Percentiles rank a stretch among this genome's conserved stretches.
Conservation (phyloP, 2,888 invertebrate species). For the Conops quadrifasciatus region DNA sequence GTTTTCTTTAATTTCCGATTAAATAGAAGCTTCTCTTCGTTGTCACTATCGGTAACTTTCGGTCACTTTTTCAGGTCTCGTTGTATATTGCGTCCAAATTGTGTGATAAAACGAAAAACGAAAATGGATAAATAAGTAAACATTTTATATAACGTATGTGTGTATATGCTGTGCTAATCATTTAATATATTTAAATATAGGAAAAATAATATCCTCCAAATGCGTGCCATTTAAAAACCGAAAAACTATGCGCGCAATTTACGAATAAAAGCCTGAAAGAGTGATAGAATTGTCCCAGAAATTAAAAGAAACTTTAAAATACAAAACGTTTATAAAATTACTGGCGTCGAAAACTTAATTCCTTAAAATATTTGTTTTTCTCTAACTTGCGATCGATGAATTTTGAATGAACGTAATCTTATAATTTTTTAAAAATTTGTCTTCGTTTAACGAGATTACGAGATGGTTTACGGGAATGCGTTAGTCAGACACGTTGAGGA, state of each 20-base stretch:
- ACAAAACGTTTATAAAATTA: too few relatives aligned
- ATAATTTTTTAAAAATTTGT: too few relatives aligned
- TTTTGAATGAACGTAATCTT: too few relatives aligned
- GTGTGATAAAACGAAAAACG: constrained; percentile 31
- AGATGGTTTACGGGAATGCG: too few relatives aligned
- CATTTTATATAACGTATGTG: constrained; percentile 14
- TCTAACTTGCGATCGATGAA: too few relatives aligned
- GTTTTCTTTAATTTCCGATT: not conserved
- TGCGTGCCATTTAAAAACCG: constrained; percentile 33
- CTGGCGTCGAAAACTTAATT: too few relatives aligned
- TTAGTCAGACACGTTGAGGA: too few relatives aligned
- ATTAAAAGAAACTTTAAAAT: constrained; percentile 28
- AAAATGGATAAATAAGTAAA: constrained; percentile 11
- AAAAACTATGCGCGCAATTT: constrained; percentile 22
- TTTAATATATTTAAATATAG: constrained; percentile 7
- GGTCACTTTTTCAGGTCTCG: constrained; percentile 12
- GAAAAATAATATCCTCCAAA: constrained; percentile 28
- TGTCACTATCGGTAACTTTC: too few relatives aligned
- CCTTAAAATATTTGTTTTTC: too few relatives aligned
- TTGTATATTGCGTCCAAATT: constrained; percentile 26
- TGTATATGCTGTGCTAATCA: constrained; percentile 11
- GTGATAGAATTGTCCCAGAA: constrained; percentile 1
- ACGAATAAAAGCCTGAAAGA: constrained; percentile 15
- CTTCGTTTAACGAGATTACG: too few relatives aligned
- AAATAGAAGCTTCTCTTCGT: too few relatives aligned